Evolutionary conservation across 2,113 vertebrate genomes (phyloP), one percentile per base, ranked within the genome.

Genomic region (Tursiops truncatus): DNA sequence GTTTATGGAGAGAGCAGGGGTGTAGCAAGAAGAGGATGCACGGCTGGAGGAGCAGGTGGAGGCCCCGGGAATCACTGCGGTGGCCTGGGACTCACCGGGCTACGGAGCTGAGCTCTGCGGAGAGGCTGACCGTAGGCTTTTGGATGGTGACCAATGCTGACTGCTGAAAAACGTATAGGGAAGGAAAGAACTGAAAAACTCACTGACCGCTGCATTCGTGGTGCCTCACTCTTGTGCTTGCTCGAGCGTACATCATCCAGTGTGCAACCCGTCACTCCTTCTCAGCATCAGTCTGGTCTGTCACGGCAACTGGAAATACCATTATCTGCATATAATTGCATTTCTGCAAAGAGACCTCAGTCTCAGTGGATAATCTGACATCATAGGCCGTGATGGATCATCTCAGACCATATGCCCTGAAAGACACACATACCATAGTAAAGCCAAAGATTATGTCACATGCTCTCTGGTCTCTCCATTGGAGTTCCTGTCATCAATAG

Each of bases 241-340:
- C 14, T 60, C 1, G 10, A 5, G 25, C 8, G 1, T 86, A n/a
- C 73, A 83, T 98, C 83, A 89, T 95, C 83, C 56, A 7, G 60
- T 13, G 33, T 60, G 89, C 70, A 13, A 44, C 93, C 89, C 53
- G 50, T 85, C 92, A 70, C 53, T 85, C 96, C 95, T 88, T 80
- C 89, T 96, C 82, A 85, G 89, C 91, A 70, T 91, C 96, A 5
- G 96, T 63, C 91, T 94, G 83, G 96, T 95, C 92, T 96, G 56
- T 97, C 92, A 28, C 90, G 36, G 77, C 83, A 91, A 95, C 90
- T 98, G 97, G 97, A 98, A 98, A 98, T 94, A 76, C 60, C 96
- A 97, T 98, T 96, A 97, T 65, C 0, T 0, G 74, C 96, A 95
- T 91, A 86, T 84, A 97, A 95, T 74, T 94, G 93, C 87, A 28